phyloP scores from a whole-genome alignment of 2,113 vertebrate species.

The Burhinus oedicnemus region DNA sequence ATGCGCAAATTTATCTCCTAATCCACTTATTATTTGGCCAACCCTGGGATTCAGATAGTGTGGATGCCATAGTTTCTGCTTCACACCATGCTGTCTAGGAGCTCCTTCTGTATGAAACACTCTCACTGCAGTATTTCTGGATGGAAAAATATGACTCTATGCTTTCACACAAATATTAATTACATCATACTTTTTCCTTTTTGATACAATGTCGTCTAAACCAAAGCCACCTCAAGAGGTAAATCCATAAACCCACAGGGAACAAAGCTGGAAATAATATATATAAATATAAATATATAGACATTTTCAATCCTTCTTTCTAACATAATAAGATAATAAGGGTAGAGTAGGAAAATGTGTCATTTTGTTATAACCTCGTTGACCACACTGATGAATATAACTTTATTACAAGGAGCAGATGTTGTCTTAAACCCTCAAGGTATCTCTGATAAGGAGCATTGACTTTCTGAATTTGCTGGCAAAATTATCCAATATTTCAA shows the following conservation, averaged over 20 bases:
- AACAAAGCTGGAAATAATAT: background rate
- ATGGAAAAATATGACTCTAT: accelerated
- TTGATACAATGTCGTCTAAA: background rate
- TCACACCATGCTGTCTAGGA: background rate
- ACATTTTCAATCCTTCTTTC: background rate
- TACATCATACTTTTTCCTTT: background rate
- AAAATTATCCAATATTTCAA: background rate
- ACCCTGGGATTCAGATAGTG: background rate
- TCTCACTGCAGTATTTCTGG: background rate
- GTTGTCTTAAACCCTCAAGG: background rate
- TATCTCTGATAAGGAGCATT: background rate
- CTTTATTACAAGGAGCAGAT: slow-evolving; percentile 8
- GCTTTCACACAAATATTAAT: background rate
- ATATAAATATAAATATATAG: too few species aligned
- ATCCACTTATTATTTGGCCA: background rate
- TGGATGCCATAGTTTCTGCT: background rate
- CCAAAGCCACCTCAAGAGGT: background rate
- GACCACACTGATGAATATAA: background rate
- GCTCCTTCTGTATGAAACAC: background rate
- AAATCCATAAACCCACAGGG: background rate
- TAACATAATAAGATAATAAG: background rate
- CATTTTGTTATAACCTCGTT: background rate
- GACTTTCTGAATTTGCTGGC: background rate
- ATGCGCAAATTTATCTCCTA: background rate
- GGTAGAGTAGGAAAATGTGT: background rate